phyloP scores from a whole-genome alignment of 1,140 invertebrate genomes.

The Aphaenogaster floridana region DNA sequence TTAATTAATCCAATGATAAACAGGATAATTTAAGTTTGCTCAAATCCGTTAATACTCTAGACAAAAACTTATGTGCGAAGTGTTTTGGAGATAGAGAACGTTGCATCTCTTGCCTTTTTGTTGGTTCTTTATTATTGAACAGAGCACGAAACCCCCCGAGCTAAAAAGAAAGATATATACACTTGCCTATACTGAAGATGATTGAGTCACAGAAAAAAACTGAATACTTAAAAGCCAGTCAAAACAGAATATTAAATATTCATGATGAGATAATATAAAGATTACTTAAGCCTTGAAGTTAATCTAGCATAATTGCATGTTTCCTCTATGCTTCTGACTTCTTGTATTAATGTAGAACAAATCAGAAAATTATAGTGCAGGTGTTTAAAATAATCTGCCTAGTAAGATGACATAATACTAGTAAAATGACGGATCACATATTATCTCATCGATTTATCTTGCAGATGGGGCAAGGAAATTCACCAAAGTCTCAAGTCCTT shows the following conservation, averaged over 20 bases:
- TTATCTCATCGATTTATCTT: slow-evolving; percentile 10
- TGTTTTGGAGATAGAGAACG: not conserved
- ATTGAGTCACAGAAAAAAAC: not conserved
- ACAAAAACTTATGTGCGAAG: not conserved
- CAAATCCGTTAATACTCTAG: not conserved
- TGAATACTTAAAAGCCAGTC: not conserved
- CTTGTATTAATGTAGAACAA: too few relatives aligned
- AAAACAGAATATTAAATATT: too few relatives aligned
- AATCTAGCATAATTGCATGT: too few relatives aligned
- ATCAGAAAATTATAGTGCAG: too few relatives aligned
- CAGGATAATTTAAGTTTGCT: not conserved
- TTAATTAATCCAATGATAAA: not conserved
- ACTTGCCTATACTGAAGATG: not conserved
- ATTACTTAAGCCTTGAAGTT: too few relatives aligned
- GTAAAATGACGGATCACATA: too few relatives aligned
- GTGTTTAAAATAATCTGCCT: too few relatives aligned
- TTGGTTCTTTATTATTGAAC: not conserved
- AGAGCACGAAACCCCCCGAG: not conserved
- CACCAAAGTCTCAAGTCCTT: slow-evolving; percentile 53
- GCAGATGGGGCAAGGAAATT: slow-evolving; percentile 76
- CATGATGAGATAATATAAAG: too few relatives aligned
- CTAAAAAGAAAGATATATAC: not conserved
- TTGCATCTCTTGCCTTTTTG: not conserved
- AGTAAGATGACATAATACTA: too few relatives aligned
- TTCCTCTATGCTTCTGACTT: too few relatives aligned